A percentile compares a stretch with the other conserved stretches of the same genome.
phyloP scores from a whole-genome alignment of 37 sponge, comb jelly and placozoan species.

The Amphimedon queenslandica region DNA sequence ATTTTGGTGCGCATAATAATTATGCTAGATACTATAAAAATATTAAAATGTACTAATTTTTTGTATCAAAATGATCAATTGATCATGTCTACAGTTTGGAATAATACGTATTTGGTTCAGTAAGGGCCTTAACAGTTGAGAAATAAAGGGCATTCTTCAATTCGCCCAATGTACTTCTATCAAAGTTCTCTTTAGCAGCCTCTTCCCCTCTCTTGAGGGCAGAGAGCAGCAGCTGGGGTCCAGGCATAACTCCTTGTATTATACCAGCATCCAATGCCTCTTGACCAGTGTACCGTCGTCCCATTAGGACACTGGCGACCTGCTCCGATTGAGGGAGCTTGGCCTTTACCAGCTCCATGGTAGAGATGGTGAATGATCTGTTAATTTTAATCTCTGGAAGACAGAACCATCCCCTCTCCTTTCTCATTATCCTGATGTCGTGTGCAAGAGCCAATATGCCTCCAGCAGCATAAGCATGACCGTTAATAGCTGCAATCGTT shows the following conservation, averaged over 20 bases:
- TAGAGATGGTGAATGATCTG: constrained; percentile 20
- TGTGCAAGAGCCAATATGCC: constrained; percentile 60
- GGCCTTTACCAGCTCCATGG: constrained; percentile 30
- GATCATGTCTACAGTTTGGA: background rate
- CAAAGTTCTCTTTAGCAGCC: constrained; percentile 23
- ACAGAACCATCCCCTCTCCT: constrained; percentile 66
- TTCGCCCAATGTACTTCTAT: constrained; percentile 21
- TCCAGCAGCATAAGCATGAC: constrained; percentile 75
- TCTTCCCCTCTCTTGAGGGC: constrained; percentile 26
- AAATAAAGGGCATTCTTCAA: constrained; percentile 31
- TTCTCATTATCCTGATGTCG: constrained; percentile 66
- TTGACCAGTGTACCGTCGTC: constrained; percentile 53
- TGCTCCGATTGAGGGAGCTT: constrained; percentile 32
- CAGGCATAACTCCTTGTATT: constrained; percentile 18
- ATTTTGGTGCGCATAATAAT: too few relatives aligned
- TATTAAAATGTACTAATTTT: too few relatives aligned
- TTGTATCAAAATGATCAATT: too few relatives aligned
- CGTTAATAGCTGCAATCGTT: constrained; percentile 40
- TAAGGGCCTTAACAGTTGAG: background rate
- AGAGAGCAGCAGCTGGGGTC: constrained; percentile 12
- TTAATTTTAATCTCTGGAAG: constrained; percentile 53
- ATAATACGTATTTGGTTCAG: background rate
- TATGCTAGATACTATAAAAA: too few relatives aligned
- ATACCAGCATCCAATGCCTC: constrained; percentile 42
- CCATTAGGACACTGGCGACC: constrained; percentile 23